phyloP scores from a whole-genome alignment of 2,113 vertebrate species.

The Smithornis capensis region DNA sequence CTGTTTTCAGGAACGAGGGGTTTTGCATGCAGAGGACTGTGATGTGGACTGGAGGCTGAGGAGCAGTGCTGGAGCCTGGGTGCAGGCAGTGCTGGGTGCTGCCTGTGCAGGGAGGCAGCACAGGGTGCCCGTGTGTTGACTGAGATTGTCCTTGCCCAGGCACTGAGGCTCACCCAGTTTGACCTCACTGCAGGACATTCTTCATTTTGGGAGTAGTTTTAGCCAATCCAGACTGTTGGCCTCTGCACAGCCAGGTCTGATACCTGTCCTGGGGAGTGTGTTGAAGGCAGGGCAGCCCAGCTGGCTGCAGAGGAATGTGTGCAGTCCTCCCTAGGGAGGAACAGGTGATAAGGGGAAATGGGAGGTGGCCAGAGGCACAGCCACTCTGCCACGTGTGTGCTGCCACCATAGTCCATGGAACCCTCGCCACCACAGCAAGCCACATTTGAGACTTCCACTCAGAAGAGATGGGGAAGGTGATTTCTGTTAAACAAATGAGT shows the following conservation, averaged over 20 bases:
- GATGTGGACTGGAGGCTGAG: background rate
- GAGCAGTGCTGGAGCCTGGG: background rate
- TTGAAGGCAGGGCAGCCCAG: background rate
- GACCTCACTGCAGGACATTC: background rate
- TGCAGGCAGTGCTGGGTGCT: background rate
- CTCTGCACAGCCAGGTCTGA: background rate
- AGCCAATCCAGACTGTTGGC: background rate
- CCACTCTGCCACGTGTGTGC: rapidly evolving
- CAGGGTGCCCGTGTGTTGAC: rapidly evolving
- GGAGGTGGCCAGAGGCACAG: background rate
- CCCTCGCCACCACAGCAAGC: background rate
- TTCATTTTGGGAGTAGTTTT: background rate
- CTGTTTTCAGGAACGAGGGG: background rate
- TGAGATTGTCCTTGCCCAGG: background rate
- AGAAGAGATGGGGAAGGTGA: background rate
- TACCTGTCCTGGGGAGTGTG: background rate
- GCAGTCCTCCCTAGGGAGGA: background rate
- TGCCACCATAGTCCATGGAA: background rate
- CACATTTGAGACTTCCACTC: background rate
- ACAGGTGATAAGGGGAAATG: background rate
- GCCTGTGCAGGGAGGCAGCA: background rate
- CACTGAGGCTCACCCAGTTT: background rate
- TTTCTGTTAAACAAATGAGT: background rate
- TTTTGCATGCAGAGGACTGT: background rate
- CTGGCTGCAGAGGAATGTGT: background rate